phyloP scores from a whole-genome alignment of 2,888 invertebrate species.

The Zygaena filipendulae region DNA sequence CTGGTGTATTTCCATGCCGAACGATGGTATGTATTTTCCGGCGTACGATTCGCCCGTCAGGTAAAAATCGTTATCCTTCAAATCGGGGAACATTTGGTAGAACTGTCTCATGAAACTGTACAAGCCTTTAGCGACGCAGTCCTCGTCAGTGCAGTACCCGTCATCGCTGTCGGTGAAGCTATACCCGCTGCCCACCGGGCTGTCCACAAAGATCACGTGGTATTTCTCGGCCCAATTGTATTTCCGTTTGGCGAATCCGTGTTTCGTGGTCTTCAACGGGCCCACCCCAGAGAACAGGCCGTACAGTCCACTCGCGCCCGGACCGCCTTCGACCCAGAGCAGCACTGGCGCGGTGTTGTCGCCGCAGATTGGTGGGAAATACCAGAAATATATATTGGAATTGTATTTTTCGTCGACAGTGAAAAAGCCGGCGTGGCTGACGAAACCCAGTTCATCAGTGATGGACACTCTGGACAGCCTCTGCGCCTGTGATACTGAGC shows the following conservation, averaged over 20 bases:
- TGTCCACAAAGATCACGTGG: slow-evolving; percentile 73
- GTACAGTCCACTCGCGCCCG: slow-evolving; percentile 64
- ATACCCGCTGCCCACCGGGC: slow-evolving; percentile 73
- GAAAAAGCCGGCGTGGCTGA: slow-evolving; percentile 71
- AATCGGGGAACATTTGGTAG: slow-evolving; percentile 66
- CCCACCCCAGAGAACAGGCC: slow-evolving; percentile 71
- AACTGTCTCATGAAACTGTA: slow-evolving; percentile 67
- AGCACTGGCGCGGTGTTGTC: slow-evolving; percentile 50
- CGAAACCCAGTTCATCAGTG: slow-evolving; percentile 41
- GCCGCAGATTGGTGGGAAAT: slow-evolving; percentile 64
- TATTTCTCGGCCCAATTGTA: slow-evolving; percentile 69
- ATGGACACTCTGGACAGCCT: slow-evolving; percentile 40
- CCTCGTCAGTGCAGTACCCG: slow-evolving; percentile 66
- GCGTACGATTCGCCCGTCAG: slow-evolving; percentile 73
- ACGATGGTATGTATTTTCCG: slow-evolving; percentile 62
- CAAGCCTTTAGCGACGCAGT: slow-evolving; percentile 64
- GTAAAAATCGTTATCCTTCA: slow-evolving; percentile 64
- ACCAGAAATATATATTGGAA: slow-evolving; percentile 74
- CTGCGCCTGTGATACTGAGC: slow-evolving; percentile 53
- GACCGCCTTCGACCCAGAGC: slow-evolving; percentile 71
- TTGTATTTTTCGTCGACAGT: slow-evolving; percentile 67
- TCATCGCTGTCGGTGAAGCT: slow-evolving; percentile 67
- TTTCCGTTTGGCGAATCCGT: slow-evolving; percentile 41
- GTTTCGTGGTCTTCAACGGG: slow-evolving; percentile 55
- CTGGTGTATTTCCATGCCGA: slow-evolving; percentile 61